Evolutionary conservation across 2,113 vertebrate species (phyloP), one percentile per base, ranked within the genome.

Genomic region (Eidolon helvum): DNA sequence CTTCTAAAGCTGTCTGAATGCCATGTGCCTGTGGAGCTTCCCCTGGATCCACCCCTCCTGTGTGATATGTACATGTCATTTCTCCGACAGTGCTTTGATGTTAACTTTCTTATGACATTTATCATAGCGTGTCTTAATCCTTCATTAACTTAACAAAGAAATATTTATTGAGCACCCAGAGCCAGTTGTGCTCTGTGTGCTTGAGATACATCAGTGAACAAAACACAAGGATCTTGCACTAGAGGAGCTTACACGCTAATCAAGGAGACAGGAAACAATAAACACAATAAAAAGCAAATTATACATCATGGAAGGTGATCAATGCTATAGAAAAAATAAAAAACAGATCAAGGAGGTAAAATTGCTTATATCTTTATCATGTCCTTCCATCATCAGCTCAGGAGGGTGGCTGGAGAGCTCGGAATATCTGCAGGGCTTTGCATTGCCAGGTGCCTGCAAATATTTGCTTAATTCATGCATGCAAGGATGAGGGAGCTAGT

Each of bases 301-400:
- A 45, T 1, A 11, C 30, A 19, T 24, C 57, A 45, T 3, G 4
- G 59, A 85, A 59, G 87, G 93, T 38, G 45, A 65, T 22, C 26
- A 30, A 59, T 11, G 7, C 55, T 48, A 12, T 3, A 30, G 50
- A 61, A 33, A 75, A 61, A 53, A 33, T 50, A 53, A 33, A 74
- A 50, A 33, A 16, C 24, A 40, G 66, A 50, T 30, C 61, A 24
- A 19, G 22, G 40, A 69, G 33, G 61, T 6, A 16, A 77, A 48
- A 55, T 3, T 2, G n/a, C 38, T 63, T n/a, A 2, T 26, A 0
- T 38, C 16, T 48, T 79, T 14, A 5, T 77, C n/a, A 5, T 0
- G 5, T 24, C 71, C 15, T 50, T 22, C 43, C 28, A 50, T 61
- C 28, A 6, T 48, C 30, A 85, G 43, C 35, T 35, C 78, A 2